Evolutionary conservation across 2,888 invertebrate species (phyloP), one percentile per base, ranked within the genome.

Genomic region (Eristalis tenax): DNA sequence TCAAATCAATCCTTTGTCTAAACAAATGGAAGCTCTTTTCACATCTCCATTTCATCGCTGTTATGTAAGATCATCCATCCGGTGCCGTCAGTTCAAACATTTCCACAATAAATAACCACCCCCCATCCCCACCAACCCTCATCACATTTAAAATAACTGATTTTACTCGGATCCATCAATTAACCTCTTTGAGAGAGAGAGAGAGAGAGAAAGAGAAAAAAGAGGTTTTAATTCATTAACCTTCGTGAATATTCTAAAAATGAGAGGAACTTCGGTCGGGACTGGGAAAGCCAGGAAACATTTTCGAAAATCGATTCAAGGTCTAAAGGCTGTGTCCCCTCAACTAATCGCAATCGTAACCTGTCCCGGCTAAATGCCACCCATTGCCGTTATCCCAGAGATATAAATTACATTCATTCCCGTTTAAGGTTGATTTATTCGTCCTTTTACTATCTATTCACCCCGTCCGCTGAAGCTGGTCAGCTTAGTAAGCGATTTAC

Each of bases 401-500:
- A 86, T 50, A 50, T 82, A 82, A 86, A 82, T 82, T 86, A 78
- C 65, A 86, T 78, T 82, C 77, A 82, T 74, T 86, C 74, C 50
- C 64, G 64, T 74, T 82, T 74, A 75, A 68, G 70, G 65, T 65
- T 86, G 85, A 86, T 86, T 86, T 82, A 86, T 82, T 40, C 32
- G 15, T 65, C 65, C 32, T 68, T 57, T 63, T 40, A 38, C 56
- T 68, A 38, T 64, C 56, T 40, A 11, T 59, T 66, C 57, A 35
- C 26, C 50, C 28, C 26, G 5, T 13, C 43, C 5, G 11, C 64
- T 22, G 13, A 40, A 61, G 57, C 57, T 18, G 3, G 18, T 18
- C 50, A 50, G 32, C 69, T 59, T 43, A 50, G 79, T 61, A 75
- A 84, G 75, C 75, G 74, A 66, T 70, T 75, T 75, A 74, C 50